A percentile compares a stretch with the other conserved stretches of the same genome.
Evolutionary conservation across 2,888 invertebrate species (phyloP).

Genomic region (Orthosia gothica): DNA sequence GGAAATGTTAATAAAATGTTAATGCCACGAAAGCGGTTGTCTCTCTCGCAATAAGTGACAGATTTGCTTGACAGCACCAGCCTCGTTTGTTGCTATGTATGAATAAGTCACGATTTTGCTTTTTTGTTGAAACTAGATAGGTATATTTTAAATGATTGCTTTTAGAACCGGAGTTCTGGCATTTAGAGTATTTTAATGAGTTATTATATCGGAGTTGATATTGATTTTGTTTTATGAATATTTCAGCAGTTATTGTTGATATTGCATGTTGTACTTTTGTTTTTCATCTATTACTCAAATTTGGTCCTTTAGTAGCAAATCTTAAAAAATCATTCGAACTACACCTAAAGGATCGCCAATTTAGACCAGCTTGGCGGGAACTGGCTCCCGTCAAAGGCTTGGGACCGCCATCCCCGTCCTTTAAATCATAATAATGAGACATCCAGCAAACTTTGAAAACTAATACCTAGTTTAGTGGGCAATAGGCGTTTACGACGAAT

Average conservation of each 20-base stretch:
- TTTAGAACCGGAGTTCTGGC: conserved; percentile 66
- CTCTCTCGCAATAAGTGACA: conserved; percentile 88
- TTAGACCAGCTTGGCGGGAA: too few relatives aligned
- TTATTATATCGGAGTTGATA: conserved; percentile 59
- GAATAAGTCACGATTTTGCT: conserved; percentile 90
- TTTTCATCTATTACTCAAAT: background rate
- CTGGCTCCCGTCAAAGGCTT: too few relatives aligned
- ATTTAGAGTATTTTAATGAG: conserved; percentile 69
- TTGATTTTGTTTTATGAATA: conserved; percentile 58
- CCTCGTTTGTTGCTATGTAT: conserved; percentile 87
- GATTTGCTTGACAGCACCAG: conserved; percentile 90
- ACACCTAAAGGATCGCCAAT: too few relatives aligned
- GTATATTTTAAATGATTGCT: conserved; percentile 69
- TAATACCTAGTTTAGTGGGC: too few relatives aligned
- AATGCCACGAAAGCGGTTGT: conserved; percentile 88
- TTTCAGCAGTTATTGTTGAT: conserved; percentile 29
- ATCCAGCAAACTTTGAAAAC: too few relatives aligned
- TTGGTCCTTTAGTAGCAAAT: background rate
- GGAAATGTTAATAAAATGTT: conserved; percentile 91
- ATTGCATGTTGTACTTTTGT: conserved; percentile 27
- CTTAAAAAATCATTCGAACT: too few relatives aligned
- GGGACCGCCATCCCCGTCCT: too few relatives aligned
- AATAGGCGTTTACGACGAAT: too few relatives aligned
- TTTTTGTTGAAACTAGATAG: conserved; percentile 79
- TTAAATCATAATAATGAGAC: too few relatives aligned